Conservation (phyloP, 2,113 vertebrate species). For the Oreotrochilus melanogaster region DNA sequence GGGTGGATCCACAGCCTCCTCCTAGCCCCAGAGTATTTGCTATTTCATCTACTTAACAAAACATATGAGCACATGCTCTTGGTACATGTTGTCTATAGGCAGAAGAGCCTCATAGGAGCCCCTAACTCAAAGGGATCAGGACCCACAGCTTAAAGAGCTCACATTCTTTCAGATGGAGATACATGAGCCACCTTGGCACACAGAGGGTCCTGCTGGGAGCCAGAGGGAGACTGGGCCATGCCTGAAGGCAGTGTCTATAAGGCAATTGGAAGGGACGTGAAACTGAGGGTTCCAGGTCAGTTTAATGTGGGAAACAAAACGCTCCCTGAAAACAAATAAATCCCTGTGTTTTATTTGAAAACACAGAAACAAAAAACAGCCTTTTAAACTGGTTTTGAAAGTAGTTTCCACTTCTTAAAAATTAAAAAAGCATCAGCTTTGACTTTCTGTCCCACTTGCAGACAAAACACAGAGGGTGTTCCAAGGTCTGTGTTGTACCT, state of each 20-base stretch:
- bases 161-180: background rate
- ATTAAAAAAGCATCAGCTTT: conserved; percentile 15
- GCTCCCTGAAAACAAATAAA: too few relatives aligned
- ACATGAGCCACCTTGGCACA: rapidly evolving
- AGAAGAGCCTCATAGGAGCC: background rate
- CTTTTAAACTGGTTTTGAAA: conserved; percentile 50
- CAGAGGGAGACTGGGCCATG: background rate
- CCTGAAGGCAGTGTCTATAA: background rate
- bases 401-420: conserved; percentile 37
- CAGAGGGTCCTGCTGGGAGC: rapidly evolving
- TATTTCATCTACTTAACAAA: background rate
- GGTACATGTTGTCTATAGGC: rapidly evolving
- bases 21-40: background rate
- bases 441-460: background rate
- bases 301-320: background rate
- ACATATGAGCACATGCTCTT: rapidly evolving
- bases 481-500: background rate
- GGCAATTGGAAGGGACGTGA: background rate
- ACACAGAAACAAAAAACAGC: conserved; percentile 11
- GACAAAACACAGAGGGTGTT: background rate
- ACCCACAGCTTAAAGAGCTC: background rate
- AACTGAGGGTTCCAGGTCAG: background rate
- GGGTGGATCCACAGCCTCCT: too few relatives aligned
- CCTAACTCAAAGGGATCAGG: background rate
- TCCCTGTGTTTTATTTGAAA: too few relatives aligned